Percentiles rank a stretch among this genome's conserved stretches.
phyloP scores from a whole-genome alignment of 2,113 vertebrate genomes.

The Tympanuchus pallidicinctus region DNA sequence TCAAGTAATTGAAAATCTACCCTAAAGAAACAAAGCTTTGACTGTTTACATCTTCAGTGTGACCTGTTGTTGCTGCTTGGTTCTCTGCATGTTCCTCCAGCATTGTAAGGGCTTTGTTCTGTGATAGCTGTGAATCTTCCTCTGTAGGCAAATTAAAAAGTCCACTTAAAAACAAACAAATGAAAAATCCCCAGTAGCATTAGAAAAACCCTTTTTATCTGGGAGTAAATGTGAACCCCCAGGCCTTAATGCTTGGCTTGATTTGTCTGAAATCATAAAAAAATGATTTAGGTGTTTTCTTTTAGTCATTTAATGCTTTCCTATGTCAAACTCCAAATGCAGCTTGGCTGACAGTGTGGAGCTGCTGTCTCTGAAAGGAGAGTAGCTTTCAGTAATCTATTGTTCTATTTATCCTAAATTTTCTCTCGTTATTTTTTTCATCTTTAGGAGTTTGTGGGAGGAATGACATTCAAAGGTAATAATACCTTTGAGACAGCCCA shows the following conservation, averaged over 20 bases:
- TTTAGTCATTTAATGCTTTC: background rate
- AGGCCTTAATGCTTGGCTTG: background rate
- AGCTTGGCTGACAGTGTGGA: background rate
- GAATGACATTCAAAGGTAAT: conserved; percentile 48
- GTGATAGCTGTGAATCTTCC: background rate
- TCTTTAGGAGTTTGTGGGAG: conserved; percentile 56
- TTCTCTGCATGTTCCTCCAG: background rate
- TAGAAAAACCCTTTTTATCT: background rate
- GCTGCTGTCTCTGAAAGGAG: background rate
- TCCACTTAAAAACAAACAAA: background rate
- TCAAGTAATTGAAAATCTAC: background rate
- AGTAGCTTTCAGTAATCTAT: background rate
- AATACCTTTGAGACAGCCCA: conserved; percentile 53
- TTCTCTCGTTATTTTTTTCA: conserved; percentile 39
- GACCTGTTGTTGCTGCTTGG: background rate
- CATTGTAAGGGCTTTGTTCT: background rate
- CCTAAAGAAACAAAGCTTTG: background rate
- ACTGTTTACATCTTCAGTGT: background rate
- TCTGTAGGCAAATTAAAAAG: background rate
- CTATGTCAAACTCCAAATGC: background rate
- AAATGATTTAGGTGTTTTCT: background rate
- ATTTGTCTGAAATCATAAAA: background rate
- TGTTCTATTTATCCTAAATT: background rate
- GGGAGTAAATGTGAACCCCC: background rate
- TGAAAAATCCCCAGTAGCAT: rapidly evolving